A percentile compares a stretch with the other conserved stretches of the same genome.
phyloP scores from a whole-genome alignment of 1,140 invertebrate species.

The Papilio polytes region DNA sequence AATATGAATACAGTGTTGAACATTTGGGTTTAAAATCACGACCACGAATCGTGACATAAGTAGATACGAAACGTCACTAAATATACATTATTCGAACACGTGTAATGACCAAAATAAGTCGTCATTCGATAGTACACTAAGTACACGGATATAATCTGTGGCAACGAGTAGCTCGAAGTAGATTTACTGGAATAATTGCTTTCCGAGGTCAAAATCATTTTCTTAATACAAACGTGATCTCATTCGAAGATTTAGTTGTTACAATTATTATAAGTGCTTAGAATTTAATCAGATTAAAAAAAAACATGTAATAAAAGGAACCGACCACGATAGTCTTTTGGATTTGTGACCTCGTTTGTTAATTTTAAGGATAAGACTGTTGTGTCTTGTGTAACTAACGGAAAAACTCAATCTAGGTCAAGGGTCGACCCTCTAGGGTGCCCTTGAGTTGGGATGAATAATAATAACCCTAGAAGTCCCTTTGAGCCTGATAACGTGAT shows the following conservation, averaged over 20 bases:
- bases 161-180: conserved; percentile 44
- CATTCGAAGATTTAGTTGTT: conserved; percentile 51
- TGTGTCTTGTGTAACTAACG: background rate
- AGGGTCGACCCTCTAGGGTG: background rate
- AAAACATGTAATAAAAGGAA: background rate
- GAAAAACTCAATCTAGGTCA: background rate
- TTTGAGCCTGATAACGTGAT: background rate
- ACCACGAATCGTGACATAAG: background rate
- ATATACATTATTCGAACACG: conserved; percentile 6
- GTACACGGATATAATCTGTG: conserved; percentile 26
- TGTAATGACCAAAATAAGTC: conserved; percentile 21
- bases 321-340: background rate
- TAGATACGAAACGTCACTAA: background rate
- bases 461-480: background rate
- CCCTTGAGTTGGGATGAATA: background rate
- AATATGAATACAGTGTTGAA: background rate
- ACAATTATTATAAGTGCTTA: conserved; percentile 20
- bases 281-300: conserved; percentile 28
- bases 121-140: conserved; percentile 10
- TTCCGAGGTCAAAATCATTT: conserved; percentile 68
- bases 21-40: background rate
- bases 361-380: background rate
- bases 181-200: conserved; percentile 66
- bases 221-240: conserved; percentile 62
- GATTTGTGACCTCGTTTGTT: background rate